These are phyloP conservation scores for Electrona antarctica DNA, from an alignment of 2,113 vertebrate species.

Conservation along the genomic window DNA sequence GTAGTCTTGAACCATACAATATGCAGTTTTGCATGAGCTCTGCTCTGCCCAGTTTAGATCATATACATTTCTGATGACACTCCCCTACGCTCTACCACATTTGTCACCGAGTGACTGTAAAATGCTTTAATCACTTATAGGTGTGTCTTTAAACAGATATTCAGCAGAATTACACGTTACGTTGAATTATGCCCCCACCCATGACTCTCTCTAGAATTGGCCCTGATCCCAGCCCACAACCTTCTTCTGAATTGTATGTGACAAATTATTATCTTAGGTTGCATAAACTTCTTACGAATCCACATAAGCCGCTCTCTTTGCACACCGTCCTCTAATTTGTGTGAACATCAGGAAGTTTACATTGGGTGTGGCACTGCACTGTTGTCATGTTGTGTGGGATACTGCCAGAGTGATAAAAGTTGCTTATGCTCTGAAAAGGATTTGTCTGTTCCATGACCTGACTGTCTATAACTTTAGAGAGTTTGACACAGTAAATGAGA, in stretches of 20 bases:
- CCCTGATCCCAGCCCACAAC: too few species aligned
- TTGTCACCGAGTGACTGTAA: background rate
- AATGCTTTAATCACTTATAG: too few species aligned
- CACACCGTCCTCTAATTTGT: background rate
- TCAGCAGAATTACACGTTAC: too few species aligned
- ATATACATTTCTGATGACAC: background rate
- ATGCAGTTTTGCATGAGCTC: background rate
- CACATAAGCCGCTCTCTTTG: background rate
- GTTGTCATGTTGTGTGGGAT: background rate
- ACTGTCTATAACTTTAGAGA: too few species aligned
- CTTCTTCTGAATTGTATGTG: background rate
- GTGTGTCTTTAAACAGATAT: too few species aligned
- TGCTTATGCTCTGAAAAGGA: background rate
- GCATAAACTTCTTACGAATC: background rate
- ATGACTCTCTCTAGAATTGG: too few species aligned
- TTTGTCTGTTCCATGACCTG: background rate
- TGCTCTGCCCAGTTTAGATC: background rate
- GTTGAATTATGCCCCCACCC: too few species aligned
- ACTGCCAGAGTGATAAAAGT: constrained; percentile 16
- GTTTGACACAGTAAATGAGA: too few species aligned
- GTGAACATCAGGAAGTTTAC: background rate
- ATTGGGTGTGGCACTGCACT: background rate
- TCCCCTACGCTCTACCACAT: background rate
- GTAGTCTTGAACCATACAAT: background rate
- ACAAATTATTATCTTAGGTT: background rate